phyloP scores from a whole-genome alignment of 2,797 vertebrate genomes.

The Gymnocypris eckloni region DNA sequence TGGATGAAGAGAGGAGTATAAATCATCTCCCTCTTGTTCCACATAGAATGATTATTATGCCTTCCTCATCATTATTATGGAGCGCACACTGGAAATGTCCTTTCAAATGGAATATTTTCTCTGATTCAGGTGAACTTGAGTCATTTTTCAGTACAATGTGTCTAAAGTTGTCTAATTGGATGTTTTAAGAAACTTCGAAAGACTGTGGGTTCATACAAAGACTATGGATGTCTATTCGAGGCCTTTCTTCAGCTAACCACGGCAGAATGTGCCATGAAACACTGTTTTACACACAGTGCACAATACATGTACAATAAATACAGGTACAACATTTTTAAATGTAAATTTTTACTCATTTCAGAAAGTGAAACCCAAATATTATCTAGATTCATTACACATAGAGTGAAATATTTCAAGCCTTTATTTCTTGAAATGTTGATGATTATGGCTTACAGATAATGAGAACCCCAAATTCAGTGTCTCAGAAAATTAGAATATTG shows the following conservation, averaged over 20 bases:
- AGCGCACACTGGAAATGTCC: conserved; percentile 43
- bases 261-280: not conserved
- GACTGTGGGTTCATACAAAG: not conserved
- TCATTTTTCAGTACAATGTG: not conserved
- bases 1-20: conserved; percentile 84
- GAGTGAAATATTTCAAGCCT: too few relatives aligned
- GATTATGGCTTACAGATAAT: too few relatives aligned
- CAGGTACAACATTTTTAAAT: too few relatives aligned
- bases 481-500: too few relatives aligned
- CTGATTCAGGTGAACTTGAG: conserved; percentile 36
- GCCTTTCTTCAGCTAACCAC: not conserved
- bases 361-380: too few relatives aligned
- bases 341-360: too few relatives aligned
- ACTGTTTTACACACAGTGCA: not conserved
- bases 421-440: too few relatives aligned
- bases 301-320: too few relatives aligned
- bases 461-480: too few relatives aligned
- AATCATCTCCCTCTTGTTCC: conserved; percentile 82
- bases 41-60: conserved; percentile 73
- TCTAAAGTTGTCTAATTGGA: conserved; percentile 25
- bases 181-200: conserved; percentile 17
- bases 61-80: conserved; percentile 77
- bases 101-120: conserved; percentile 54
- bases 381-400: too few relatives aligned
- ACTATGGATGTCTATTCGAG: not conserved